phyloP scores from a whole-genome alignment of 2,797 vertebrate species.

The Astyanax mexicanus region DNA sequence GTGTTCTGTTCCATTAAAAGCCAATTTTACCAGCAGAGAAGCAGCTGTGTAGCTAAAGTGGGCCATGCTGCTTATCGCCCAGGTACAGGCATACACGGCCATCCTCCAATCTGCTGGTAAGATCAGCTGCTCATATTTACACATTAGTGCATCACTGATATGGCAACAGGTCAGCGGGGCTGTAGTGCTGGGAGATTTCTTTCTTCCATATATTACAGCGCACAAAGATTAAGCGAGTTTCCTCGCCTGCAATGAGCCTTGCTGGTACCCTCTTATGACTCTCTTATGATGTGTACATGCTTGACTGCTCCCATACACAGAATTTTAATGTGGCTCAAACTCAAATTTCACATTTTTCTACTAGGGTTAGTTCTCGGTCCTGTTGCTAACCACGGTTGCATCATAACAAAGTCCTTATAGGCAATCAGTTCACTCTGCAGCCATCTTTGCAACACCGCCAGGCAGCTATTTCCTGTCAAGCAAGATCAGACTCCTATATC shows the following conservation, averaged over 20 bases:
- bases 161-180: background rate
- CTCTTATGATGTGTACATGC: constrained; percentile 25
- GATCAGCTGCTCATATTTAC: background rate
- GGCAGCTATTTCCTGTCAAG: too few species aligned
- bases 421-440: too few species aligned
- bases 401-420: too few species aligned
- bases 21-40: constrained; percentile 3
- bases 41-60: background rate
- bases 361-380: too few species aligned
- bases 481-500: too few species aligned
- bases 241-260: background rate
- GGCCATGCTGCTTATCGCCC: constrained; percentile 3
- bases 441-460: too few species aligned
- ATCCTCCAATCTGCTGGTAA: background rate
- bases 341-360: too few species aligned
- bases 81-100: background rate
- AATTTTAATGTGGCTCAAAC: constrained; percentile 31
- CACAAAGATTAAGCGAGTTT: background rate
- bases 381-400: background rate
- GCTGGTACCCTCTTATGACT: background rate
- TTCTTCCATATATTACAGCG: background rate
- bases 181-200: background rate
- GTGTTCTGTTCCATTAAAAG: background rate
- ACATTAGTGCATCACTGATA: background rate
- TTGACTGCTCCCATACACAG: constrained; percentile 9